Conservation (phyloP, 2,888 invertebrate genomes). For the Ypsolopha scabrella region DNA sequence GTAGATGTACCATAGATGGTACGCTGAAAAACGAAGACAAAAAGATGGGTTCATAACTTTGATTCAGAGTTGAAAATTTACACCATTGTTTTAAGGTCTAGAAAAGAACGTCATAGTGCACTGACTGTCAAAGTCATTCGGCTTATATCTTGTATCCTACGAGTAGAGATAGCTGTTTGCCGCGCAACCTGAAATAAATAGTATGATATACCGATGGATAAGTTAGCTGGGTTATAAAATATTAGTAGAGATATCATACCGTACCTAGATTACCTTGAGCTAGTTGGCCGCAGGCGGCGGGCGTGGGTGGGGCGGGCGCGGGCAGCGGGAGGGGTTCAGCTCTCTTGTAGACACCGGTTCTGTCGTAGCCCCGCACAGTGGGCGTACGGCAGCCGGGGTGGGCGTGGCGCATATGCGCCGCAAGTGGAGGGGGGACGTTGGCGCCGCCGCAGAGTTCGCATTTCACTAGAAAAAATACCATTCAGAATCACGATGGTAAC, state of each 20-base stretch:
- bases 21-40: slow-evolving; percentile 36
- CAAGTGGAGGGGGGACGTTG: slow-evolving; percentile 80
- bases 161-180: too few species aligned
- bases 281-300: slow-evolving; percentile 39
- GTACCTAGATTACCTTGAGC: slow-evolving; percentile 31
- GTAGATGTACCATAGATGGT: slow-evolving; percentile 90
- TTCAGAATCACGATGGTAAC: too few species aligned
- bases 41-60: slow-evolving; percentile 7
- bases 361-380: slow-evolving; percentile 92
- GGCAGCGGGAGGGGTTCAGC: slow-evolving; percentile 38
- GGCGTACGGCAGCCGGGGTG: slow-evolving; percentile 94
- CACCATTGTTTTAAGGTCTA: too few species aligned
- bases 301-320: slow-evolving; percentile 19
- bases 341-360: slow-evolving; percentile 86
- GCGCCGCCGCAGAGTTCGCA: slow-evolving; percentile 90
- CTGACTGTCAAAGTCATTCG: too few species aligned
- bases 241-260: background rate
- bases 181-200: too few species aligned
- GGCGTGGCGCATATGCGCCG: slow-evolving; percentile 89
- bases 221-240: background rate
- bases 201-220: too few species aligned
- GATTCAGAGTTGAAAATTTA: background rate
- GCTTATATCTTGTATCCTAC: too few species aligned
- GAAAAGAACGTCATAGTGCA: too few species aligned
- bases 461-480: slow-evolving; percentile 37